Conservation (phyloP, 2,888 invertebrate genomes). For the Microctonus hyperodae region DNA sequence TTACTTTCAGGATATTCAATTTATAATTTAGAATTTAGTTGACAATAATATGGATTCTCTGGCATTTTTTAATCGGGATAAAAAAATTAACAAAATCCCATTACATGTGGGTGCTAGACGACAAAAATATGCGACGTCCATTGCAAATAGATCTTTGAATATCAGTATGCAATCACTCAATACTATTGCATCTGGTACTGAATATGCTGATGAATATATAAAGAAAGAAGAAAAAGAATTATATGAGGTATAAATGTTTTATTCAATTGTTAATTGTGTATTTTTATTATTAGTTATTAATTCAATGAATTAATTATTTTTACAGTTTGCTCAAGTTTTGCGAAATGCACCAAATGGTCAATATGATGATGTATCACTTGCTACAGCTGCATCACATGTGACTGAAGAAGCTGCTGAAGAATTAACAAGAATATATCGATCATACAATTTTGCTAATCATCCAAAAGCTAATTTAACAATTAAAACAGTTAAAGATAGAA, state of each 20-base stretch:
- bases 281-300: not conserved
- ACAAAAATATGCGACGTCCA: not conserved
- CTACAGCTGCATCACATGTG: slow-evolving; percentile 45
- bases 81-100: slow-evolving; percentile 18
- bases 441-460: slow-evolving; percentile 55
- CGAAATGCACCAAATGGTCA: slow-evolving; percentile 9
- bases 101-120: slow-evolving; percentile 27
- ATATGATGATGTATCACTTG: slow-evolving; percentile 51
- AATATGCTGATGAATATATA: slow-evolving; percentile 52
- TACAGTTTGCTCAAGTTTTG: slow-evolving; percentile 22
- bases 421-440: slow-evolving; percentile 52
- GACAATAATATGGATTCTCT: slow-evolving; percentile 49
- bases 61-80: slow-evolving; percentile 38
- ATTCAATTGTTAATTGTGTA: slow-evolving; percentile 1
- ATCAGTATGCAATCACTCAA: not conserved
- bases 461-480: slow-evolving; percentile 52
- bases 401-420: slow-evolving; percentile 44
- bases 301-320: slow-evolving; percentile 19
- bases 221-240: slow-evolving; percentile 51
- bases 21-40: too few relatives aligned
- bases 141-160: slow-evolving; percentile 27
- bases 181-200: slow-evolving; percentile 42
- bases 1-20: too few relatives aligned
- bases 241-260: slow-evolving; percentile 44
- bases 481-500: slow-evolving; percentile 64